Evolutionary conservation across 2,113 vertebrate species (phyloP).

Genomic region (Zootoca vivipara): DNA sequence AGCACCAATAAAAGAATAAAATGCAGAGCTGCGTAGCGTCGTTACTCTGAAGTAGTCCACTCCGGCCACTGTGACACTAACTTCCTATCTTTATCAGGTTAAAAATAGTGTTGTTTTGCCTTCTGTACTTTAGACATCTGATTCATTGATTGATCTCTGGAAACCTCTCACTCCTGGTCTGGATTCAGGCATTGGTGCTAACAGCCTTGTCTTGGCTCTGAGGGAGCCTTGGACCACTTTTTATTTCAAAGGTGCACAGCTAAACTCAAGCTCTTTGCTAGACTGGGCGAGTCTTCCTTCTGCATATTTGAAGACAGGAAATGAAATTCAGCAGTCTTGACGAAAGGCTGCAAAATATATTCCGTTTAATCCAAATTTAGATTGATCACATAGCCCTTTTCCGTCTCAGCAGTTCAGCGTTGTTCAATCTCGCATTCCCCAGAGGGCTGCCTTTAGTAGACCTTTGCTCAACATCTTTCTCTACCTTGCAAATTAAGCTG

Average conservation of each 20-base stretch:
- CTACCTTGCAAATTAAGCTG: background rate
- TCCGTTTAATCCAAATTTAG: background rate
- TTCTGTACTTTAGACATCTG: too few relatives aligned
- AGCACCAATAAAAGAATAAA: too few relatives aligned
- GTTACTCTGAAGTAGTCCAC: too few relatives aligned
- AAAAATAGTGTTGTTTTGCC: too few relatives aligned
- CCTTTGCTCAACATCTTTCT: conserved; percentile 13
- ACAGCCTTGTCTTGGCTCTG: background rate
- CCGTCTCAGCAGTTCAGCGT: background rate
- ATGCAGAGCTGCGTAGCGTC: too few relatives aligned
- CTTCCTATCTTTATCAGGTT: too few relatives aligned
- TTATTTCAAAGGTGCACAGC: background rate
- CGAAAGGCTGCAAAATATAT: background rate
- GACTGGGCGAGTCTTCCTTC: background rate
- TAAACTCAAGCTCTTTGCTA: background rate
- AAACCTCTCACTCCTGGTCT: background rate
- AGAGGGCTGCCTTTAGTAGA: conserved; percentile 4
- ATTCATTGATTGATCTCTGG: too few relatives aligned
- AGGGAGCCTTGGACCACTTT: background rate
- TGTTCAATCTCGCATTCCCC: conserved; percentile 5
- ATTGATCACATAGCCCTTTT: background rate
- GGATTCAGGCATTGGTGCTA: background rate
- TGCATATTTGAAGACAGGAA: background rate
- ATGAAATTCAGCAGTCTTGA: background rate
- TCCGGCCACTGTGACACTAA: too few relatives aligned